Percentiles rank a stretch among this genome's conserved stretches.
Evolutionary conservation across 1,140 invertebrate species (phyloP).

Genomic region (Drosophila nigromelanica): DNA sequence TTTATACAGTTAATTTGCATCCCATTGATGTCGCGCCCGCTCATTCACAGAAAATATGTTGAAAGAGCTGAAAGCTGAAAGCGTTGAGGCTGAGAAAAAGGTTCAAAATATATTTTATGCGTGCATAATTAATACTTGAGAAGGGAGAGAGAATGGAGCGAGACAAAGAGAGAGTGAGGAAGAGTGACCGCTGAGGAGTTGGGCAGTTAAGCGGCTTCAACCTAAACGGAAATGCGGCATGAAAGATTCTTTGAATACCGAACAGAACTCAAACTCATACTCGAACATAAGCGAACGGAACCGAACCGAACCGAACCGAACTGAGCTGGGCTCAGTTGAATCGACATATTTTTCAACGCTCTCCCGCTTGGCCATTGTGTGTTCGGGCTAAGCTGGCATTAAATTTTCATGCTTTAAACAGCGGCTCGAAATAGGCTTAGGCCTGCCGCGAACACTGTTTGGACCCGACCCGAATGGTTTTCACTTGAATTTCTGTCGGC

Average conservation of each 20-base stretch:
- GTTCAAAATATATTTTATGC: constrained; percentile 81
- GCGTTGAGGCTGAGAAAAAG: constrained; percentile 50
- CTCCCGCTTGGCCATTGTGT: constrained; percentile 52
- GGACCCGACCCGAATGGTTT: constrained; percentile 52
- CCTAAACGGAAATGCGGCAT: constrained; percentile 69
- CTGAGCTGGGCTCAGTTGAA: constrained; percentile 13
- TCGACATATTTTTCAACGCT: constrained; percentile 38
- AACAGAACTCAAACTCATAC: neutral
- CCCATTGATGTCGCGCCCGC: constrained; percentile 71
- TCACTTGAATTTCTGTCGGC: constrained; percentile 80
- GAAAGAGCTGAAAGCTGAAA: constrained; percentile 35
- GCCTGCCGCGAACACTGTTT: constrained; percentile 1
- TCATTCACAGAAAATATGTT: constrained; percentile 54
- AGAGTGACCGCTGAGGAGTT: constrained; percentile 12
- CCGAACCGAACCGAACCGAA: neutral
- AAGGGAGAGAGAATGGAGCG: neutral
- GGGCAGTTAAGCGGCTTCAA: constrained; percentile 46
- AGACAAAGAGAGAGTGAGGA: neutral
- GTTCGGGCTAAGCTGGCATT: constrained; percentile 70
- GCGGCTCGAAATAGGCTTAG: constrained; percentile 79
- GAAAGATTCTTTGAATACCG: constrained; percentile 63
- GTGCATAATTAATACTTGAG: constrained; percentile 80
- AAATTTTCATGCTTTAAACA: constrained; percentile 79
- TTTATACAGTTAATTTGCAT: constrained; percentile 83
- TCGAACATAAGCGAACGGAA: neutral